Evolutionary conservation across 2,797 vertebrate genomes (phyloP), one percentile per base, ranked within the genome.

Genomic region (Hypotaenidia philippensis): DNA sequence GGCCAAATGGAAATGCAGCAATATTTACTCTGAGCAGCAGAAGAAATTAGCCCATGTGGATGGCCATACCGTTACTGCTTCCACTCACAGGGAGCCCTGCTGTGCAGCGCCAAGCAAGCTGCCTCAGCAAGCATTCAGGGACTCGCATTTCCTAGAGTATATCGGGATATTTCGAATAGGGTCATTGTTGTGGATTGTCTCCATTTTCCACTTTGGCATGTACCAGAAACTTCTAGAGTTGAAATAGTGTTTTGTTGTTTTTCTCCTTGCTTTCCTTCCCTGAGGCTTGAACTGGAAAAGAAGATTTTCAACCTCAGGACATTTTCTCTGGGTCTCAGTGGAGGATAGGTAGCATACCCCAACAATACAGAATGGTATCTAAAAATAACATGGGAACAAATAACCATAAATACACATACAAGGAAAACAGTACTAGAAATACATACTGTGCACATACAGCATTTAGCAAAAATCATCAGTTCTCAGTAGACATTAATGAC

Each of bases 41-140:
- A 34, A 38, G 41, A 64, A 32, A 61, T 41, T 5, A 79, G 8
- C 9, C 41, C 1, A 0, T 11, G 20, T 7, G 6, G 34, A n/a
- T 21, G 7, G 27, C 38, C 12, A 1, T n/a, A 6, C 11, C 10
- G 34, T 13, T 20, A 41, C 41, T 63, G 45, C 52, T 84, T 66
- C 63, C 25, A 13, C 5, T 5, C 0, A 0, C 22, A 19, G 18
- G 19, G 41, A 44, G 18, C 41, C 18, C 41, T 44, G 41, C 41
- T 44, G 41, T 44, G 41, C 41, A 44, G 41, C 18, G 41, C 16
- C 41, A 19, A 44, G 17, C 41, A 44, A 44, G 41, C 18, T 44
- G 18, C 41, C 41, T 19, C 18, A 44, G 41, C 41, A 44, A 44
- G 17, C 22, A 15, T 55, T 31, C 29, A 36, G 0, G 10, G 14